Percentiles rank a stretch among this genome's conserved stretches.
Evolutionary conservation across 2,797 vertebrate species (phyloP).

Genomic region (Calcarius lapponicus): DNA sequence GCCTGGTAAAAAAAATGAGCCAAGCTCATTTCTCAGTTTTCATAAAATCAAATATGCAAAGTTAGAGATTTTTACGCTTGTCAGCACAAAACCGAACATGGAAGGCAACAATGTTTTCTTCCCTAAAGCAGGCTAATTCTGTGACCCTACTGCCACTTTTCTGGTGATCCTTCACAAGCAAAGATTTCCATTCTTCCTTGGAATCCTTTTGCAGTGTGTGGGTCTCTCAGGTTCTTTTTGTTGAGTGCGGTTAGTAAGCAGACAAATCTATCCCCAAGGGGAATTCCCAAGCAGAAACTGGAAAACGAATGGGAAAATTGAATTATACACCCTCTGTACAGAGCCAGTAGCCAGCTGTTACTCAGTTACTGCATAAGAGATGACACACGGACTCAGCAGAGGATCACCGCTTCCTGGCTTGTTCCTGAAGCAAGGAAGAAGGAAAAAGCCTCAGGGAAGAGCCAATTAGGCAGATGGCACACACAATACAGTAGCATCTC

Average conservation of each 20-base stretch:
- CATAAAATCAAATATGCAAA: background rate
- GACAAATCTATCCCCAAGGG: background rate
- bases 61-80: background rate
- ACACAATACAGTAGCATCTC: accelerated
- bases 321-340: background rate
- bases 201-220: background rate
- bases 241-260: background rate
- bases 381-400: background rate
- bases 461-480: background rate
- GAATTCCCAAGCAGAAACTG: background rate
- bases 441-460: background rate
- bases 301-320: background rate
- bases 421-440: background rate
- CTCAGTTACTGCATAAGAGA: background rate
- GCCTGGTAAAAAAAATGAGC: background rate
- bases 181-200: background rate
- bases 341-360: background rate
- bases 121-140: background rate
- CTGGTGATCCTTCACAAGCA: background rate
- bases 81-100: background rate
- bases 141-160: background rate
- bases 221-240: background rate
- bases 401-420: background rate
- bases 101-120: background rate
- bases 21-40: background rate